Base-by-base conservation (phyloP, 2,888 invertebrate genomes). In the Apotomis capreana region DNA sequence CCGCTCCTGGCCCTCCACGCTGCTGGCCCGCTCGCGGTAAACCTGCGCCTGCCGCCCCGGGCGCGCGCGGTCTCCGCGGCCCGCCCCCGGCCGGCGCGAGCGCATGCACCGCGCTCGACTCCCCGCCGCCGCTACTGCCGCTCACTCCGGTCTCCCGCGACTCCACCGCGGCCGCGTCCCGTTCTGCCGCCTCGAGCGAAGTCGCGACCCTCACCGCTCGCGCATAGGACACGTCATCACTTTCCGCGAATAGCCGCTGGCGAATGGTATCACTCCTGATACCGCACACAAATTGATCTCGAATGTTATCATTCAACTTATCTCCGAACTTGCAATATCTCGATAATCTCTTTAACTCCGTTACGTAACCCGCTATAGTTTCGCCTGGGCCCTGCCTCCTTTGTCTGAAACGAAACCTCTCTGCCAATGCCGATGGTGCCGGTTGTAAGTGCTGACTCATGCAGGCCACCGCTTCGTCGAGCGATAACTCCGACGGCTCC, bases 181-280 rank as follows among this genome's bases (percentile, higher is more conserved):
- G 37, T 44, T 68, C 68, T 6, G 68, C 68, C 40, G 68, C 60
- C n/a, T 68, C 68, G 13, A 68, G 12, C 15, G 68, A n/a, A 3
- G 44, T 54, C 12, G 68, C 68, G 4, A 54, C 6, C 13, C 13
- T 54, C 4, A 68, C 52, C 26, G 68, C 51, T 10, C 26, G 15
- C 51, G 15, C 51, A n/a, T 68, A 68, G 9, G 51, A 49, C 37
- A 60, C n/a, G 5, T 40, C 40, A 3, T 60, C 62, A n/a, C n/a
- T 15, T 12, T 67, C 67, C 4, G 67, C 67, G 13, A 67, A 67
- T 1, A 67, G 9, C 13, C 67, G 15, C 49, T 67, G 67, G 3
- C 67, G 67, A 58, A 59, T 58, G 9, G 36, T 26, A n/a, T 67
- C 58, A 13, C 58, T 67, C 0, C 8, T 37, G 4, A 67, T 46